Percentiles rank a stretch among this genome's conserved stretches.
Conservation (phyloP, 1,140 invertebrate genomes). For the Drosophila sproati region DNA sequence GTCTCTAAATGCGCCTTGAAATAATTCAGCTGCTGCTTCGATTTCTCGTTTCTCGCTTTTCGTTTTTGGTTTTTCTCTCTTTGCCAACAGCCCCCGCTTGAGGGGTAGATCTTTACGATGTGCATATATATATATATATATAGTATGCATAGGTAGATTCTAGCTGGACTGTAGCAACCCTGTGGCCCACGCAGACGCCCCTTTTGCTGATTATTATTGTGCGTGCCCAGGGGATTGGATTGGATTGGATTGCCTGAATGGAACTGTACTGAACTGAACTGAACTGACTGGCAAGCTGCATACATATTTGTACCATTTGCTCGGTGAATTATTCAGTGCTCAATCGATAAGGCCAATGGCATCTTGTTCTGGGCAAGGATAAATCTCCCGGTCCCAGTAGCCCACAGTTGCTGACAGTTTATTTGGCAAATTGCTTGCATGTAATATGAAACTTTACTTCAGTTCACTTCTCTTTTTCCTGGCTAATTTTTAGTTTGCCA, state of each 20-base stretch:
- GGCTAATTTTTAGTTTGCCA: slow-evolving; percentile 72
- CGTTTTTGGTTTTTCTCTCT: not conserved
- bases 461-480: slow-evolving; percentile 8
- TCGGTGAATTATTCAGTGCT: slow-evolving; percentile 71
- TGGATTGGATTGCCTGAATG: not conserved
- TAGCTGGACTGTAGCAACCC: slow-evolving; percentile 48
- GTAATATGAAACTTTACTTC: slow-evolving; percentile 76
- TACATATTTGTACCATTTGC: slow-evolving; percentile 46
- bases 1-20: slow-evolving; percentile 22
- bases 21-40: slow-evolving; percentile 44
- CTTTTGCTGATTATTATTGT: slow-evolving; percentile 66
- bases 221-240: slow-evolving; percentile 62
- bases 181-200: slow-evolving; percentile 35
- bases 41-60: slow-evolving; percentile 14
- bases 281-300: slow-evolving; percentile 24
- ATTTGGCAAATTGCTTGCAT: slow-evolving; percentile 80
- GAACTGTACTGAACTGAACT: not conserved
- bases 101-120: slow-evolving; percentile 28
- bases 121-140: not conserved
- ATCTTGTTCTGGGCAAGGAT: slow-evolving; percentile 37
- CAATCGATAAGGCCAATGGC: slow-evolving; percentile 65
- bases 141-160: slow-evolving; percentile 26
- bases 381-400: slow-evolving; percentile 1
- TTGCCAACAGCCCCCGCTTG: not conserved
- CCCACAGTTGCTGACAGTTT: slow-evolving; percentile 74